Evolutionary conservation across 2,113 vertebrate genomes (phyloP), one percentile per base, ranked within the genome.

Genomic region (Procavia capensis): DNA sequence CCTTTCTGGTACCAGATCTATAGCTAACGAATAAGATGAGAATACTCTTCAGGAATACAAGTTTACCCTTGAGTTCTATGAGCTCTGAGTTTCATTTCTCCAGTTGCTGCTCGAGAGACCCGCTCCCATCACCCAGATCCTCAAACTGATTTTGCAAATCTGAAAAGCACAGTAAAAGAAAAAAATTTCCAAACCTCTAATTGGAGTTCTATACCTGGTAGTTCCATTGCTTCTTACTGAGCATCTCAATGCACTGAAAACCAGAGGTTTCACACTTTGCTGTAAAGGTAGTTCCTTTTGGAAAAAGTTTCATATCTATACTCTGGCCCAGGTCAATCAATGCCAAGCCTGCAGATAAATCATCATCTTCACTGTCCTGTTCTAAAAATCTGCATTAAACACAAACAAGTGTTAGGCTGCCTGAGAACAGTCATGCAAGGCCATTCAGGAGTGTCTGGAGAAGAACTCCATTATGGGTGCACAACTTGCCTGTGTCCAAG

Each of bases 171-270:
- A 50, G 74, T 9, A 74, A 24, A 19, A 81, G n/a, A 36, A 86
- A 45, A 76, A 36, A 4, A n/a, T 17, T 87, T 76, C n/a, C 76
- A 93, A 91, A 80, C 5, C 54, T 82, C 61, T 88, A 66, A n/a
- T 2, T 47, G 59, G 24, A 1, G 0, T 3, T 68, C 50, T 78
- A 63, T 97, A 99, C 99, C 99, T 99, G 99, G 74, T 99, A 99
- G 98, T 76, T 99, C 99, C 99, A 99, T 0, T 99, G 99, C 76
- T 97, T 99, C 61, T 99, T 98, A 0, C 98, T 99, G 74, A 99
- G 98, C 99, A 99, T 99, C 97, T 99, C 99, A 0, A 98, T 98
- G 7, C 99, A 99, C 98, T 99, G 99, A 96, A 99, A 99, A 22
- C 99, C 99, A 0, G 99, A 99, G 0, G 99, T 99, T 97, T 99